phyloP scores from a whole-genome alignment of 2,797 vertebrate genomes.

The Rhinatrema bivittatum region DNA sequence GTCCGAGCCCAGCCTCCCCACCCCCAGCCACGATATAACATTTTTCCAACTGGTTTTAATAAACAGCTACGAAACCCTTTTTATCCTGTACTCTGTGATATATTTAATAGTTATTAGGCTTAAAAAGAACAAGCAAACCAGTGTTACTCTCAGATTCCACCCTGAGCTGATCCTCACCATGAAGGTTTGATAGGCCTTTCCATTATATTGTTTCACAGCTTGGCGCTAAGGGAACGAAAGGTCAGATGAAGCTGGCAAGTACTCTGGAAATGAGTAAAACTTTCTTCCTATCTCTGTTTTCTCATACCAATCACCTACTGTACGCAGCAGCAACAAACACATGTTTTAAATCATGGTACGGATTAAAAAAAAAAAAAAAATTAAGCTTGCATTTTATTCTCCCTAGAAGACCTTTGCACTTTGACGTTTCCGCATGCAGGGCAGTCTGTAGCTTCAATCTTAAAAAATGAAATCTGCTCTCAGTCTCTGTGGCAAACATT shows the following conservation, averaged over 20 bases:
- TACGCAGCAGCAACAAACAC: slow-evolving; percentile 30
- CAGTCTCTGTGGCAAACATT: slow-evolving; percentile 15
- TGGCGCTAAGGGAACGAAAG: slow-evolving; percentile 10
- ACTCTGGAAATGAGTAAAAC: slow-evolving; percentile 28
- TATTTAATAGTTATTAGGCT: too few species aligned
- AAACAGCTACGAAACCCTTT: too few species aligned
- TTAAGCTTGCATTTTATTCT: slow-evolving; percentile 38
- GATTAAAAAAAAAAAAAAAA: slow-evolving; percentile 43
- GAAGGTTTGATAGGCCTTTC: neutral
- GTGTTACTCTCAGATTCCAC: too few species aligned
- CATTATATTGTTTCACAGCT: slow-evolving; percentile 7
- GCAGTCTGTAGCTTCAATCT: slow-evolving; percentile 13
- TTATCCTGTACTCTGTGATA: too few species aligned
- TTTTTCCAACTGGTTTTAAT: too few species aligned
- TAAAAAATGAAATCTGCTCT: slow-evolving; percentile 9
- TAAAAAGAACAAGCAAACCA: too few species aligned
- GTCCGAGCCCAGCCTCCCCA: too few species aligned
- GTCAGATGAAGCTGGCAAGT: slow-evolving; percentile 14
- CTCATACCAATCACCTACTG: slow-evolving; percentile 1
- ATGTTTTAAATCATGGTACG: slow-evolving; percentile 27
- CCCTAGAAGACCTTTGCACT: slow-evolving; percentile 35
- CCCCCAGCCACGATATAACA: too few species aligned
- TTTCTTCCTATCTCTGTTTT: slow-evolving; percentile 22
- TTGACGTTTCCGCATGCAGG: slow-evolving; percentile 29
- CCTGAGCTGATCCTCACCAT: too few species aligned